Evolutionary conservation across 2,888 invertebrate species (phyloP), one percentile per base, ranked within the genome.

Genomic region (Dasypogon diadema): DNA sequence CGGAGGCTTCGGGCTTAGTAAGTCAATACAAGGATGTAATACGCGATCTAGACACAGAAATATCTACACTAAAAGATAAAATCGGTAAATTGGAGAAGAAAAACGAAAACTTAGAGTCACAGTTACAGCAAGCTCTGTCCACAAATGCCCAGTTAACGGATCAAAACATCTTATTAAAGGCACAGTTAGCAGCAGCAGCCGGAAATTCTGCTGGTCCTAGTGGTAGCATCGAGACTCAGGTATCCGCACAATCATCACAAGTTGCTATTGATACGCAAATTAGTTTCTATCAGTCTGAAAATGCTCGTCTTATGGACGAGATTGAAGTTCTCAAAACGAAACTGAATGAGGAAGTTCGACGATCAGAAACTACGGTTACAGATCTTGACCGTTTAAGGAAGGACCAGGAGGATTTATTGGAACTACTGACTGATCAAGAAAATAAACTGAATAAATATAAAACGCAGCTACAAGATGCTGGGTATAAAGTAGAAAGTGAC

Each of bases 341-440:
- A 78, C 83, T 86, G 60, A 83, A 83, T 72, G 81, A 79, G 3
- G 77, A 76, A n/a, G 70, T 76, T 8, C 65, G 74, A 74, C 74
- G 75, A n/a, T 82, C 82, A 2, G 82, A 82, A 54, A 78, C 76
- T 2, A 81, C 81, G 2, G 79, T 80, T 14, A 80, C 84, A 0
- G 91, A 93, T 79, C 82, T 93, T 79, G 90, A 90, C 48, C 89
- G 89, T 79, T 82, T 96, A 78, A 91, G 90, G 82, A 94, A 92
- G 82, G 98, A 99, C 82, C 98, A 98, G 84, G 98, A 99, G 80
- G 97, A 98, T 86, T 86, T 99, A 78, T 86, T 99, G 75, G 93
- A 95, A 82, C 86, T 99, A 76, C 87, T 99, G 46, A 92, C 95
- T 0, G 96, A 98, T 84, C 97, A 98, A 88, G 98, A 85, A 77